These are phyloP conservation scores for Ceratothoa steindachneri DNA, from an alignment of 2,888 invertebrate genomes.

Conservation along the genomic window DNA sequence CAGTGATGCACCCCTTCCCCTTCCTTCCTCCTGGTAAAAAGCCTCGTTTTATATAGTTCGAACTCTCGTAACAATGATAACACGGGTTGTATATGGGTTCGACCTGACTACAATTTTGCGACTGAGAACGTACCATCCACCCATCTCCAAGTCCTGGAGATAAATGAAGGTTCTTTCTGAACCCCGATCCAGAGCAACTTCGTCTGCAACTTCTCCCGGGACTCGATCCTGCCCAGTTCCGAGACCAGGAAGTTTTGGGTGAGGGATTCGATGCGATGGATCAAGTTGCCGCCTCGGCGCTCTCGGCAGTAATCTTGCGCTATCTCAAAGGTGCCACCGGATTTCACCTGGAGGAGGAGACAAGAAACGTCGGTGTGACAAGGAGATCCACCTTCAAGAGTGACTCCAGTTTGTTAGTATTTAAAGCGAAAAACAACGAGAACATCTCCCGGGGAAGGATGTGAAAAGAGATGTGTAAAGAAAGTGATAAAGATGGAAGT, in stretches of 20 bases:
- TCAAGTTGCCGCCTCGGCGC: conserved; percentile 29
- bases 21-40: too few relatives aligned
- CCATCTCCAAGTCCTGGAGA: conserved; percentile 40
- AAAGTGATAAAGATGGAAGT: too few relatives aligned
- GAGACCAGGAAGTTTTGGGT: conserved; percentile 35
- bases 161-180: conserved; percentile 28
- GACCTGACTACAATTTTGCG: too few relatives aligned
- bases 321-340: conserved; percentile 32
- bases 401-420: too few relatives aligned
- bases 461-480: too few relatives aligned
- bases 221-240: conserved; percentile 27
- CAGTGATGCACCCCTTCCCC: too few relatives aligned
- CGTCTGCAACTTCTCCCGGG: conserved; percentile 23
- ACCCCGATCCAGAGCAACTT: conserved; percentile 46
- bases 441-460: too few relatives aligned
- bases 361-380: background rate
- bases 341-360: background rate
- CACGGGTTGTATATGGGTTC: too few relatives aligned
- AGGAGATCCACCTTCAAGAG: too few relatives aligned
- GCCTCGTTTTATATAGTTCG: too few relatives aligned
- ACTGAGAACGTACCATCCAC: conserved; percentile 40
- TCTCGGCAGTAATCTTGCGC: conserved; percentile 32
- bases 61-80: too few relatives aligned
- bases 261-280: conserved; percentile 26
- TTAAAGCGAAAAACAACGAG: too few relatives aligned